A percentile compares a stretch with the other conserved stretches of the same genome.
Conservation (phyloP, 2,888 invertebrate species). For the Oligia fasciuncula region DNA sequence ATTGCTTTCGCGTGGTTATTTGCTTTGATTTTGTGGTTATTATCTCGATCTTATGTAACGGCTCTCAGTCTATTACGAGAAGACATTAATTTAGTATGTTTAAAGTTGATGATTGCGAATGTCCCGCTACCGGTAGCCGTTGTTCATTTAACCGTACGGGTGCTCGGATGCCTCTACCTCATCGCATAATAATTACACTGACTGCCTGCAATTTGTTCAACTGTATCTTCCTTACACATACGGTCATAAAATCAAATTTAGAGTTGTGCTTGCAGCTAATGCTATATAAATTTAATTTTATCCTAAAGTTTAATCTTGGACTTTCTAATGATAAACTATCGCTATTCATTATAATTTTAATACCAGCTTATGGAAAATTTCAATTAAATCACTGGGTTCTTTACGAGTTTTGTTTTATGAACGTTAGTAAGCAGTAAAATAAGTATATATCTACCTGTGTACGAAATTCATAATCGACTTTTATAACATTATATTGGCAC, state of each 20-base stretch:
- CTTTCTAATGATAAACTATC: not conserved
- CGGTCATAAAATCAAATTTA: conserved; percentile 56
- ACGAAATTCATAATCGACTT: conserved; percentile 17
- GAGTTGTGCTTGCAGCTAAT: conserved; percentile 17
- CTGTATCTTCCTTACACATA: conserved; percentile 63
- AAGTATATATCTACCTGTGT: not conserved
- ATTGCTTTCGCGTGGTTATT: conserved; percentile 34
- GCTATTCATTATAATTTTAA: conserved; percentile 2
- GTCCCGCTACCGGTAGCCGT: conserved; percentile 76
- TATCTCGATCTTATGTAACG: conserved; percentile 67
- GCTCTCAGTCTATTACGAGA: conserved; percentile 69
- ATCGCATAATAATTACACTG: conserved; percentile 78
- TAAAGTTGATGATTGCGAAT: conserved; percentile 74
- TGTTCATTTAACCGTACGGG: conserved; percentile 74
- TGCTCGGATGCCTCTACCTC: conserved; percentile 72
- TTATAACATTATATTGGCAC: conserved; percentile 33
- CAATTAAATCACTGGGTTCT: conserved; percentile 12
- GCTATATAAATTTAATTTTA: not conserved
- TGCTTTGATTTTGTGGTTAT: conserved; percentile 49
- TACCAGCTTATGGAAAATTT: not conserved
- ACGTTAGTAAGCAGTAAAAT: conserved; percentile 14
- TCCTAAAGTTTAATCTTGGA: conserved; percentile 1
- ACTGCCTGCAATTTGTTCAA: conserved; percentile 74
- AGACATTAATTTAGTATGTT: conserved; percentile 72
- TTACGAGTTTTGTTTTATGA: conserved; percentile 21